A percentile compares a stretch with the other conserved stretches of the same genome.
These are phyloP conservation scores for Agrochola lychnidis DNA, from an alignment of 2,888 invertebrate genomes.

Conservation along the genomic window DNA sequence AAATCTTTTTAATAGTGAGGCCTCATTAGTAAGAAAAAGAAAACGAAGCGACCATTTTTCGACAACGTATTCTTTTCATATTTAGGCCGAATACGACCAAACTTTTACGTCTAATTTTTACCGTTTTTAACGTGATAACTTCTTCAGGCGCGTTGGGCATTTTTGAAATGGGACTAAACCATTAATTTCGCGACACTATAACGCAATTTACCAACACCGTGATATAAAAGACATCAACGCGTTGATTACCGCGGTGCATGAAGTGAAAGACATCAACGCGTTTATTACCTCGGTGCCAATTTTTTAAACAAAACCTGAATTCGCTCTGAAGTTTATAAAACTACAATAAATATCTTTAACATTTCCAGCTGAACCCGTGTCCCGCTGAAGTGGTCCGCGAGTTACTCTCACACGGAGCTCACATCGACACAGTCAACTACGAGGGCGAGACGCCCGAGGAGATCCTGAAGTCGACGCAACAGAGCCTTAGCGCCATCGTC, in stretches of 20 bases:
- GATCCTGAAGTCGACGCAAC: conserved; percentile 90
- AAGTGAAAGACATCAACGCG: too few relatives aligned
- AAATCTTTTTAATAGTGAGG: background rate
- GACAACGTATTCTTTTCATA: background rate
- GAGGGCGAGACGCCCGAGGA: conserved; percentile 94
- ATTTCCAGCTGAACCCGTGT: conserved; percentile 90
- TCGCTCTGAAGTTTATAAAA: background rate
- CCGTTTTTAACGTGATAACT: background rate
- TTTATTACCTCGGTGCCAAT: too few relatives aligned
- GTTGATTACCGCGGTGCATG: too few relatives aligned
- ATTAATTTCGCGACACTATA: too few relatives aligned
- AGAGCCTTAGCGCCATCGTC: conserved; percentile 92
- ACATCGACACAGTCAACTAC: conserved; percentile 95
- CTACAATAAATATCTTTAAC: background rate
- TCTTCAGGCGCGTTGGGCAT: too few relatives aligned
- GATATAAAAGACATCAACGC: too few relatives aligned
- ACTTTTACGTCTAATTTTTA: background rate
- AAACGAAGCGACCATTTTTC: too few relatives aligned
- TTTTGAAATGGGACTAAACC: too few relatives aligned
- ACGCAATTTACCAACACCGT: too few relatives aligned
- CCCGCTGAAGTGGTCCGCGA: conserved; percentile 93
- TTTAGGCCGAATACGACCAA: background rate
- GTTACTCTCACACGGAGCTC: conserved; percentile 95
- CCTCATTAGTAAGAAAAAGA: too few relatives aligned
- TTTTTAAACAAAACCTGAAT: too few relatives aligned